Evolutionary conservation across 2,113 vertebrate species (phyloP).

Genomic region (Hystrix cristata): DNA sequence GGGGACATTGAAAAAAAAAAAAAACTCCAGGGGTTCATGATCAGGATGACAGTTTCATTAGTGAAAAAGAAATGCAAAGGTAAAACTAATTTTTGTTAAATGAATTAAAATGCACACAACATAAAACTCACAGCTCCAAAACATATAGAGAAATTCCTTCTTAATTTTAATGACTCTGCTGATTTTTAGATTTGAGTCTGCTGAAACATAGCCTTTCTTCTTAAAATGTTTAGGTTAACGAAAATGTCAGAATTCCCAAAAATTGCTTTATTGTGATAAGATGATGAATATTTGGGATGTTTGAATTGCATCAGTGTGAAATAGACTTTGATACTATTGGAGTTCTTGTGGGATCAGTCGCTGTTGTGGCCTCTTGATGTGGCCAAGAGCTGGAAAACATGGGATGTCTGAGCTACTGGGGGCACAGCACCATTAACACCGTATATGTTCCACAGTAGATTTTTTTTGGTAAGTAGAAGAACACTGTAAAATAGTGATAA

Average conservation of each 20-base stretch:
- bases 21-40: background rate
- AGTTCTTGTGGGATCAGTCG: background rate
- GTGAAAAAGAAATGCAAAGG: conserved; percentile 1
- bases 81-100: conserved; percentile 4
- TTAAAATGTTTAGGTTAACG: background rate
- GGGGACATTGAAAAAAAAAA: background rate
- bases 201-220: background rate
- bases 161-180: conserved; percentile 22
- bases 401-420: background rate
- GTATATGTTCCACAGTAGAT: background rate
- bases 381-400: background rate
- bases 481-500: background rate
- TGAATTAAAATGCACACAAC: background rate
- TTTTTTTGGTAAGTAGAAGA: background rate
- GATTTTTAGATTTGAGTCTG: background rate
- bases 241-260: conserved; percentile 3
- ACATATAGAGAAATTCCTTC: background rate
- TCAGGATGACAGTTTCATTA: background rate
- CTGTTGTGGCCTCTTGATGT: background rate
- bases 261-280: background rate
- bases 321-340: background rate
- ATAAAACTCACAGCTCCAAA: background rate
- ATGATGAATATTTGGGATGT: background rate
- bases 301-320: background rate
- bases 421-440: background rate